These are phyloP conservation scores for Ochotona curzoniae DNA, from an alignment of 2,113 vertebrate species.

Conservation along the genomic window DNA sequence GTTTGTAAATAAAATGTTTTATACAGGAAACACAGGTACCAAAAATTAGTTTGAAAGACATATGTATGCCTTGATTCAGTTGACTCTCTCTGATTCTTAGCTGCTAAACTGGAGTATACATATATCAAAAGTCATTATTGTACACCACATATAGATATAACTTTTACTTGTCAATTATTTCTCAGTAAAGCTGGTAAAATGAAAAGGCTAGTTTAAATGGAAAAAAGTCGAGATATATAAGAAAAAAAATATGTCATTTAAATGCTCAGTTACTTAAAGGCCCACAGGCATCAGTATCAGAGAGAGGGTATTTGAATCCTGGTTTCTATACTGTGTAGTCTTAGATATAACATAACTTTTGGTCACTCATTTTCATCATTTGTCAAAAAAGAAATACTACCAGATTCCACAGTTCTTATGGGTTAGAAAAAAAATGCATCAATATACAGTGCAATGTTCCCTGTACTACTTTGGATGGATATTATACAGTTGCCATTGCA, in stretches of 20 bases:
- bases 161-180: not conserved
- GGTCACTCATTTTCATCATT: constrained; percentile 25
- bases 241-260: constrained; percentile 35
- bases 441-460: constrained; percentile 10
- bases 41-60: not conserved
- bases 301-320: not conserved
- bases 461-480: not conserved
- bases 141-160: not conserved
- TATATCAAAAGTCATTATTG: not conserved
- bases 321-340: not conserved
- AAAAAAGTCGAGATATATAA: not conserved
- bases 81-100: not conserved
- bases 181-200: not conserved
- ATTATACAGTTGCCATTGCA: not conserved
- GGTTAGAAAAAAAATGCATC: constrained; percentile 19
- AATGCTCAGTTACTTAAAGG: constrained; percentile 26
- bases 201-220: not conserved
- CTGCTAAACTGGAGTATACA: not conserved
- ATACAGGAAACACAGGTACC: not conserved
- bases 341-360: constrained; percentile 5
- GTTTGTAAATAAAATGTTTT: not conserved
- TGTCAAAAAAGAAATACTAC: constrained; percentile 30
- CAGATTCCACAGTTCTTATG: not conserved
- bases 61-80: not conserved
- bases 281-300: constrained; percentile 38